Base-by-base conservation (phyloP, 2,888 invertebrate species). In the Athalia rosae region DNA sequence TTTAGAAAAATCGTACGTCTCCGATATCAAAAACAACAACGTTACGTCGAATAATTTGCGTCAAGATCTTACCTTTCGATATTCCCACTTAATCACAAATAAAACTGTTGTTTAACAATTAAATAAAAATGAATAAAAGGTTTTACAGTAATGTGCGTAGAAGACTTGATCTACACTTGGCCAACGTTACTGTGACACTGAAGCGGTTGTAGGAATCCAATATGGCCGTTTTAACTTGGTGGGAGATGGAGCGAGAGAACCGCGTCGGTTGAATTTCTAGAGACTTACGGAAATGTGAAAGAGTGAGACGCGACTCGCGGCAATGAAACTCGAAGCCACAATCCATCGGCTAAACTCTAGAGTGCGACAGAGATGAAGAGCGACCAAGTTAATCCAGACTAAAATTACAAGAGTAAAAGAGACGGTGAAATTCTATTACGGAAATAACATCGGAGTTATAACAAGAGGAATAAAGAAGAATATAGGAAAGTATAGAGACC, bases 181-280 rank as follows among this genome's bases (percentile, higher is more conserved):
- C 79, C 67, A 78, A 81, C 81, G 84, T 82, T 83, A 81, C 82
- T 81, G 83, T 81, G 82, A 82, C 82, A 87, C 87, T 86, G 83
- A 56, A 53, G 56, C 48, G 41, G 62, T 45, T 63, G 47, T 62
- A 62, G 64, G 63, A 50, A 56, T 48, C 15, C 78, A 62, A 67
- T 59, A 77, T 69, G 53, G 59, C 48, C 67, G 79, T 64, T 73
- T 78, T 66, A 9, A 47, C 45, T 43, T 47, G 63, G 67, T 69
- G 71, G 45, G 77, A 69, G 71, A 53, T 61, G 71, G 47, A 64
- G 45, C 63, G 78, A 76, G 53, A 74, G 73, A 76, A 59, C n/a
- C n/a, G n/a, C 62, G 56, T 8, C 28, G 73, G 59, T 28, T 61
- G 74, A 66, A 66, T 8, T 59, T 41, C 50, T 62, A 74, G 45